Evolutionary conservation across 1,140 invertebrate species (phyloP), one percentile per base, ranked within the genome.

Genomic region (Atopsyche davidsoni): DNA sequence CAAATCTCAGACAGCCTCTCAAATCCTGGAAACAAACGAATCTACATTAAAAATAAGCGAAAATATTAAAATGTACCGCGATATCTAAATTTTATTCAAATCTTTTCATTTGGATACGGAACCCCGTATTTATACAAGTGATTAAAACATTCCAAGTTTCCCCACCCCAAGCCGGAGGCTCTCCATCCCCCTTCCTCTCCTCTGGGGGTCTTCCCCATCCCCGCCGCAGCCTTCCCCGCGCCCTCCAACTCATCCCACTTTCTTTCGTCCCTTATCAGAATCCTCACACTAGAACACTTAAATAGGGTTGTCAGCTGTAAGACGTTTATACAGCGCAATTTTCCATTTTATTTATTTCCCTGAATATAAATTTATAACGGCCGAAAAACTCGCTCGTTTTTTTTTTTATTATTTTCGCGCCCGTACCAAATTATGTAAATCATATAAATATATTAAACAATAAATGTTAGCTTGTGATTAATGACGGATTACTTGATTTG

Each of bases 51-150:
- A 51, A 44, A 51, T 38, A 36, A 44, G 40, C 41, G 34, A 28
- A 13, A 19, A 44, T 28, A 43, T 38, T 41, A 44, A 51, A 44
- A 44, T 44, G 19, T 28, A 51, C 40, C 44, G 25, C 31, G 17
- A 22, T 51, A 21, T 44, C 22, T 32, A 51, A 51, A 51, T 38
- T 51, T n/a, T 51, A 51, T 51, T 51, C 48, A 51, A 51, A 38
- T 51, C 31, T 51, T 38, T 51, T 44, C 40, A 38, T 44, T 44
- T 36, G 32, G 34, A 42, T 44, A 44, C 48, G 13, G 46, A 42
- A 31, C 23, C 39, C 40, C 28, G 31, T 51, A 44, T 51, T 51
- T 51, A 51, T 28, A 51, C 32, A 44, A 51, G 48, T 28, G 48
- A 51, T 51, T 51, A 51, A 44, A 38, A 34, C 40, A 45, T 44